Percentiles rank a stretch among this genome's conserved stretches.
Conservation (phyloP, 2,888 invertebrate species). For the Ormyrus labotus region DNA sequence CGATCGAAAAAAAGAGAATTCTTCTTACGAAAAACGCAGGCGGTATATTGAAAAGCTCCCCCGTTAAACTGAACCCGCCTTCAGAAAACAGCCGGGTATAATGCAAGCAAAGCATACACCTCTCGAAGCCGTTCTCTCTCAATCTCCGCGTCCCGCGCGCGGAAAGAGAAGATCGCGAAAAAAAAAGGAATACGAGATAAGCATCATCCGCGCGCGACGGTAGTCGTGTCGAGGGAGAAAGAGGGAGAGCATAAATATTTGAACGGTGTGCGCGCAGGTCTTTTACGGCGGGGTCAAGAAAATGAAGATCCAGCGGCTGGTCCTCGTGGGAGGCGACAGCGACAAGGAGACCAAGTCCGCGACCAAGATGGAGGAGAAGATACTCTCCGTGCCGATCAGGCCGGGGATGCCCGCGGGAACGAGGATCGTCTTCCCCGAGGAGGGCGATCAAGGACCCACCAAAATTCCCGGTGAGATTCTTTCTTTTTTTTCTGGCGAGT, state of each 20-base stretch:
- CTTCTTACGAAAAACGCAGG: too few species aligned
- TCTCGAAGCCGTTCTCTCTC: not conserved
- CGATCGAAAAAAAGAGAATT: too few species aligned
- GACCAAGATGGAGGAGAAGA: constrained; percentile 84
- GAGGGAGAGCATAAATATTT: constrained; percentile 62
- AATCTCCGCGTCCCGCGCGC: not conserved
- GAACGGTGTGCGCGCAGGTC: constrained; percentile 74
- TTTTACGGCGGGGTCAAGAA: constrained; percentile 88
- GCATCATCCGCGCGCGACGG: constrained; percentile 1
- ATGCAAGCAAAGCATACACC: too few species aligned
- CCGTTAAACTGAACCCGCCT: too few species aligned
- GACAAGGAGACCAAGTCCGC: constrained; percentile 71
- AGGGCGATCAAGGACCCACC: constrained; percentile 87
- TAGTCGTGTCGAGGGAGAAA: not conserved
- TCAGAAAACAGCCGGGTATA: too few species aligned
- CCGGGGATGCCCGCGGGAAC: constrained; percentile 86
- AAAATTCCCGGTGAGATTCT: constrained; percentile 79
- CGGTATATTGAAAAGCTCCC: too few species aligned
- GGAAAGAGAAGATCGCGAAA: not conserved
- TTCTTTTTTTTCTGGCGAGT: constrained; percentile 7
- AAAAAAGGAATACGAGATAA: constrained; percentile 10
- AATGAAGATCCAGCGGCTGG: constrained; percentile 87
- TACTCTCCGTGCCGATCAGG: constrained; percentile 84
- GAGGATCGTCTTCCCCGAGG: constrained; percentile 84
- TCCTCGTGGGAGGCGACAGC: constrained; percentile 78